phyloP scores from a whole-genome alignment of 2,113 vertebrate species.

The Amia ocellicauda region DNA sequence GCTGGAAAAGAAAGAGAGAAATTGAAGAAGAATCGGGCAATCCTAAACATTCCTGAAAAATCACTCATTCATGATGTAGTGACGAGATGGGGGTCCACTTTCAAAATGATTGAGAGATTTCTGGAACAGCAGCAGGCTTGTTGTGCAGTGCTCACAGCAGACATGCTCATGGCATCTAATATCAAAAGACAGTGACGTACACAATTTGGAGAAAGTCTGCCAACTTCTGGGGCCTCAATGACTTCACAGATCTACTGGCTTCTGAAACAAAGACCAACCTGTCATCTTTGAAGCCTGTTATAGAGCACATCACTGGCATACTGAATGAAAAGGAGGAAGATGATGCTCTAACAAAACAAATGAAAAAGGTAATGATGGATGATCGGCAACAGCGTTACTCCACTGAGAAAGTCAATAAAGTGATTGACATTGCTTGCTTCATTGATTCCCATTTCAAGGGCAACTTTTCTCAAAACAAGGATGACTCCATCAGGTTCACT shows the following conservation, averaged over 20 bases:
- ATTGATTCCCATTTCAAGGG: slow-evolving; percentile 9
- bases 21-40: neutral
- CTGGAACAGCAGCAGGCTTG: slow-evolving; percentile 12
- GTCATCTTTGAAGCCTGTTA: slow-evolving; percentile 12
- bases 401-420: slow-evolving; percentile 3
- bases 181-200: neutral
- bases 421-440: slow-evolving; percentile 4
- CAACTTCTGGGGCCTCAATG: no score
- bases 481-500: slow-evolving; percentile 6
- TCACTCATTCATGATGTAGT: neutral
- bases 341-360: slow-evolving; percentile 9
- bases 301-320: slow-evolving; percentile 8
- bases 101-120: slow-evolving; percentile 11
- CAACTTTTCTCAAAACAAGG: no score
- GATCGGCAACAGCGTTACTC: slow-evolving; percentile 10
- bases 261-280: no score
- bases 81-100: no score
- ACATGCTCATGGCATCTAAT: neutral
- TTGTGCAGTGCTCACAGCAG: slow-evolving; percentile 4
- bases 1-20: neutral
- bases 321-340: slow-evolving; percentile 6
- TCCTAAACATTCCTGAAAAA: slow-evolving; percentile 10
- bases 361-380: neutral
- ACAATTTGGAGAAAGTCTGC: slow-evolving; percentile 1
- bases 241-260: no score